Percentiles rank a stretch among this genome's conserved stretches.
These are phyloP conservation scores for Hirtodrosophila duncani DNA, from an alignment of 2,888 invertebrate genomes.

Conservation along the genomic window DNA sequence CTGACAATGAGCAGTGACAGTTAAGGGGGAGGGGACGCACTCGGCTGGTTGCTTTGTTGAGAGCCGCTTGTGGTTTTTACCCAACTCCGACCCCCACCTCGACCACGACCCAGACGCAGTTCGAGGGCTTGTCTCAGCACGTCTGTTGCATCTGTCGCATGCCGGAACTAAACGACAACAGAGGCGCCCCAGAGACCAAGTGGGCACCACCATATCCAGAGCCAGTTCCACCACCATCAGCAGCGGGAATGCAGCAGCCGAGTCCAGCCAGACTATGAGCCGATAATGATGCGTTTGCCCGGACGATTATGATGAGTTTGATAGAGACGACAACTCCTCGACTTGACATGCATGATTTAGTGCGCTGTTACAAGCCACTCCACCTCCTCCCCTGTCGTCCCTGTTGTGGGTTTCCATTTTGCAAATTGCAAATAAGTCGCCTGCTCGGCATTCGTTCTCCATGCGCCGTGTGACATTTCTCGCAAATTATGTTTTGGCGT, in stretches of 20 bases:
- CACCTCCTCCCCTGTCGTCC: slow-evolving; percentile 6
- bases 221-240: slow-evolving; percentile 1
- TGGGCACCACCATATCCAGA: background rate
- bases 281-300: slow-evolving; percentile 66
- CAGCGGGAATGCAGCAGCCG: slow-evolving; percentile 11
- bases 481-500: slow-evolving; percentile 66
- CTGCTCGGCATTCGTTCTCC: slow-evolving; percentile 16
- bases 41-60: slow-evolving; percentile 16
- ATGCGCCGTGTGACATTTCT: slow-evolving; percentile 68
- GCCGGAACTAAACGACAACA: slow-evolving; percentile 67
- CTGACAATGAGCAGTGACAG: slow-evolving; percentile 69
- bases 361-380: slow-evolving; percentile 23
- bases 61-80: slow-evolving; percentile 61
- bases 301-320: slow-evolving; percentile 67
- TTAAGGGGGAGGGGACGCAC: slow-evolving; percentile 16
- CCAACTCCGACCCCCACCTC: slow-evolving; percentile 25
- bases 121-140: slow-evolving; percentile 40
- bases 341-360: slow-evolving; percentile 72
- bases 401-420: slow-evolving; percentile 39
- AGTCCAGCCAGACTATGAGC: too few relatives aligned
- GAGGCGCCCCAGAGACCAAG: slow-evolving; percentile 33
- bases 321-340: slow-evolving; percentile 70
- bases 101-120: too few relatives aligned
- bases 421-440: slow-evolving; percentile 71
- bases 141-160: slow-evolving; percentile 65